These are phyloP conservation scores for Wasmannia auropunctata DNA, from an alignment of 1,140 invertebrate species.

Conservation along the genomic window DNA sequence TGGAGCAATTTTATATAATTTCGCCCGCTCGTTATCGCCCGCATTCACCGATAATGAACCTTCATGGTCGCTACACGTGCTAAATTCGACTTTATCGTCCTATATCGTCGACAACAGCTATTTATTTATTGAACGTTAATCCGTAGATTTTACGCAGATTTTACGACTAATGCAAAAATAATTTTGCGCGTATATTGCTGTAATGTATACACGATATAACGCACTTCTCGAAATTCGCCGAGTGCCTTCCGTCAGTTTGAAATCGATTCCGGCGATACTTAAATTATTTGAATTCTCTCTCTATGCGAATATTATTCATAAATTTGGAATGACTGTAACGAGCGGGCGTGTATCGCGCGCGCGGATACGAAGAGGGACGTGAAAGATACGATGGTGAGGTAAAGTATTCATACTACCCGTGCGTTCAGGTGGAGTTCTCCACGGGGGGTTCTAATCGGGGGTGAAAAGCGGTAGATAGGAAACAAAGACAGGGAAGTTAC, in stretches of 20 bases:
- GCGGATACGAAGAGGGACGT: background rate
- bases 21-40: constrained; percentile 10
- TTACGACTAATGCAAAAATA: background rate
- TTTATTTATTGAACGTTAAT: constrained; percentile 5
- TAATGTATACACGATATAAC: background rate
- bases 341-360: background rate
- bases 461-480: background rate
- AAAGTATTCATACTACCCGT: constrained; percentile 62
- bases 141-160: background rate
- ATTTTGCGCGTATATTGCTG: background rate
- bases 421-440: constrained; percentile 46
- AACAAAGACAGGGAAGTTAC: background rate
- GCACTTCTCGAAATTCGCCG: background rate
- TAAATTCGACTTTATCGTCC: constrained; percentile 48
- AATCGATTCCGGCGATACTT: background rate
- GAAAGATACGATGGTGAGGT: constrained; percentile 30
- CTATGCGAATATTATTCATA: background rate
- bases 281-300: constrained; percentile 11
- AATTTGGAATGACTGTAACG: background rate
- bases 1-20: constrained; percentile 38
- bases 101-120: constrained; percentile 32
- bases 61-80: background rate
- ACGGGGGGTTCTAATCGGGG: background rate
- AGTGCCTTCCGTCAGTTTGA: background rate
- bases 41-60: constrained; percentile 30